Evolutionary conservation across 1,140 invertebrate species (phyloP).

Genomic region (Heterodera carotae): DNA sequence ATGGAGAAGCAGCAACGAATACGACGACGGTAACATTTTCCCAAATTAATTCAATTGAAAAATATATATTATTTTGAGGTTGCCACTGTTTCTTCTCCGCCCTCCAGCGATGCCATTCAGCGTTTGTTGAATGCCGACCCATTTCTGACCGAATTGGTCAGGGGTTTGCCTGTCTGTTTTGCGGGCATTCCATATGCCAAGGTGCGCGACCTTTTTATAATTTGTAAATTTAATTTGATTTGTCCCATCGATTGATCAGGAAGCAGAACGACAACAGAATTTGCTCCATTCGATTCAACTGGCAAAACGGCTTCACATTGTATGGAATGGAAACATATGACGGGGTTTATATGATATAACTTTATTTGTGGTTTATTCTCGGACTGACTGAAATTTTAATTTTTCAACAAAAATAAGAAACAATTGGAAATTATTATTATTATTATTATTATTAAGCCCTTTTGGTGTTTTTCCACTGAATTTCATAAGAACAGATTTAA

Average conservation of each 20-base stretch:
- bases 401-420: neutral
- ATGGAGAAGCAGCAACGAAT: too few relatives aligned
- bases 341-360: neutral
- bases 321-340: neutral
- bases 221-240: neutral
- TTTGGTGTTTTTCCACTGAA: too few relatives aligned
- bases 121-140: neutral
- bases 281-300: slow-evolving; percentile 20
- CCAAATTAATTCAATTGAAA: too few relatives aligned
- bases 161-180: slow-evolving; percentile 12
- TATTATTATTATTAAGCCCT: neutral
- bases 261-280: slow-evolving; percentile 25
- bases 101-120: neutral
- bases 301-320: slow-evolving; percentile 24
- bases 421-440: neutral
- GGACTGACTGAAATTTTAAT: neutral
- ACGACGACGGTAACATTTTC: too few relatives aligned
- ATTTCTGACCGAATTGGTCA: slow-evolving; percentile 14
- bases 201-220: neutral
- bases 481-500: too few relatives aligned
- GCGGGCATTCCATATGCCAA: slow-evolving; percentile 29
- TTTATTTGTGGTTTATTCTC: neutral
- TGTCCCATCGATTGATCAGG: neutral
- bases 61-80: too few relatives aligned
- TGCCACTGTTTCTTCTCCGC: neutral